These are phyloP conservation scores for Xylocampa areola DNA, from an alignment of 2,888 invertebrate species.

Conservation along the genomic window DNA sequence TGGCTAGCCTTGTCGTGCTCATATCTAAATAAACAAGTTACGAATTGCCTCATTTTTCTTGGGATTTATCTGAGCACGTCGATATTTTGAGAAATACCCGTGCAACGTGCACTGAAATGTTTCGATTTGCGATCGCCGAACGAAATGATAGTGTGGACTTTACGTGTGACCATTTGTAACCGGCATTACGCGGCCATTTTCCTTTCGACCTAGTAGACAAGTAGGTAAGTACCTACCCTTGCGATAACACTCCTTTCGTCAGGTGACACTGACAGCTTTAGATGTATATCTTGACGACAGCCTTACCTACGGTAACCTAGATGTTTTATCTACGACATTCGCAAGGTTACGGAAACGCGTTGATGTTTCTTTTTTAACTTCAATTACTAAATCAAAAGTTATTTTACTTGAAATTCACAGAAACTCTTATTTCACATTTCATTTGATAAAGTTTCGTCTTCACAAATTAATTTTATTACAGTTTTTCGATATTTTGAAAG, in stretches of 20 bases:
- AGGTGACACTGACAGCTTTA: constrained; percentile 48
- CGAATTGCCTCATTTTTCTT: too few relatives aligned
- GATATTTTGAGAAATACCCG: constrained; percentile 1
- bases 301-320: constrained; percentile 10
- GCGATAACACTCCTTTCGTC: constrained; percentile 40
- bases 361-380: background rate
- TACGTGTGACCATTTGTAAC: constrained; percentile 16
- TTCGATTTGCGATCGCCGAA: background rate
- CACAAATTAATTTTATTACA: constrained; percentile 14
- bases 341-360: constrained; percentile 5
- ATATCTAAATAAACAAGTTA: too few relatives aligned
- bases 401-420: too few relatives aligned
- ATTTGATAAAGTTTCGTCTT: constrained; percentile 29
- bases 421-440: too few relatives aligned
- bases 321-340: constrained; percentile 10
- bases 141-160: constrained; percentile 6
- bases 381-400: too few relatives aligned
- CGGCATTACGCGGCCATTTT: constrained; percentile 20
- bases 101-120: background rate
- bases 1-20: too few relatives aligned
- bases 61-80: too few relatives aligned
- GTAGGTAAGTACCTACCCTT: constrained; percentile 14
- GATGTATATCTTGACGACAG: constrained; percentile 36
- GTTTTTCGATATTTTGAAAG: constrained; percentile 21
- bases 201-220: constrained; percentile 15